Conservation (phyloP, 2,797 vertebrate genomes). For the Cossypha dichroa region DNA sequence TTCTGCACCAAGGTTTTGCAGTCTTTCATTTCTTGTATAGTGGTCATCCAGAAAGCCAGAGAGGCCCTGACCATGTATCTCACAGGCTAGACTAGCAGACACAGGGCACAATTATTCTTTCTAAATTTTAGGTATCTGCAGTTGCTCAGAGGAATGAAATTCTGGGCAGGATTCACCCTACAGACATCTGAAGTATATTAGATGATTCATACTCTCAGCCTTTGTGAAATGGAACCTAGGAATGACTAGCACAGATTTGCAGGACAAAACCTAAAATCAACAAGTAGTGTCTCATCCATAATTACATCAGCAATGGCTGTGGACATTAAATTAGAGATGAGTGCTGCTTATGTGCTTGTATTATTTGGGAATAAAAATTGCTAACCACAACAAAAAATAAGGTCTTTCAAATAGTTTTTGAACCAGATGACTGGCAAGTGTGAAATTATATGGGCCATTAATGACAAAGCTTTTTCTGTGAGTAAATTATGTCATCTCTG, state of each 20-base stretch:
- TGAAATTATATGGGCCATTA: not conserved
- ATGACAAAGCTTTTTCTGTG: not conserved
- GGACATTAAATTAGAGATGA: not conserved
- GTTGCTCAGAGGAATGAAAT: not conserved
- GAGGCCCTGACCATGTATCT: not conserved
- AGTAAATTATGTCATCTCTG: not conserved
- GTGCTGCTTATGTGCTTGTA: not conserved
- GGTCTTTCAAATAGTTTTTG: not conserved
- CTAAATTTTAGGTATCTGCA: not conserved
- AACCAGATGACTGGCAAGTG: not conserved
- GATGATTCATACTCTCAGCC: rapidly evolving
- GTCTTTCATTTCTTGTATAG: not conserved
- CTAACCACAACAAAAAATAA: not conserved
- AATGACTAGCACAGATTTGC: not conserved
- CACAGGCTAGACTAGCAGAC: not conserved
- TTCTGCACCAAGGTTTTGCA: not conserved
- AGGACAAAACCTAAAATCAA: not conserved
- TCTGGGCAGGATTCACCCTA: not conserved
- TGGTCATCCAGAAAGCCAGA: not conserved
- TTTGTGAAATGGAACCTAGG: not conserved
- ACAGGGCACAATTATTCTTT: not conserved
- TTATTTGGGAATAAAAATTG: not conserved
- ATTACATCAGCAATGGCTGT: not conserved
- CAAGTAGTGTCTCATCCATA: not conserved
- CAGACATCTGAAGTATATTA: not conserved